Conservation (phyloP, 1,140 invertebrate species). For the Pentalonia nigronervosa region DNA sequence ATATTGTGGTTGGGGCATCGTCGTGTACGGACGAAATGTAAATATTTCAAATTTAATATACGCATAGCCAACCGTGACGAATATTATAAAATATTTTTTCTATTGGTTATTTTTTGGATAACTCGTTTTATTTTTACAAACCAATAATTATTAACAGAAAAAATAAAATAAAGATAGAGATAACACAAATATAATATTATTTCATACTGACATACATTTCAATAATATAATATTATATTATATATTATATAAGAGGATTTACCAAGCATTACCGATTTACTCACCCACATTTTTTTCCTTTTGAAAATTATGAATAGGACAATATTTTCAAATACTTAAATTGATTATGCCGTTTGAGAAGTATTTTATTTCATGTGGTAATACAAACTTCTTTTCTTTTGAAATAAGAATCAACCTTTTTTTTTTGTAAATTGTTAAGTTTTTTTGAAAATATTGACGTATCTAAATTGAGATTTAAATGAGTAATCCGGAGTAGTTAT, state of each 20-base stretch:
- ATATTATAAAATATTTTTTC: slow-evolving; percentile 2
- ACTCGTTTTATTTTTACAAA: not conserved
- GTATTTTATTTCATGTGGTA: no score
- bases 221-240: not conserved
- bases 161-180: not conserved
- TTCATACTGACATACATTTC: not conserved
- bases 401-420: not conserved
- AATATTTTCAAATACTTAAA: not conserved
- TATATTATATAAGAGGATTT: not conserved
- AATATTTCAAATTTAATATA: not conserved
- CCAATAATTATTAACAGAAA: not conserved
- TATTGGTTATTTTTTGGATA: not conserved
- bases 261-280: accelerated
- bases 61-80: not conserved
- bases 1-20: not conserved
- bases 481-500: not conserved
- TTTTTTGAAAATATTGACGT: no score
- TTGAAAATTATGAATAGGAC: not conserved
- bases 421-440: no score
- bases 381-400: not conserved
- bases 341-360: not conserved
- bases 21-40: not conserved
- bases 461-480: not conserved
- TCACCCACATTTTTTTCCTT: not conserved
- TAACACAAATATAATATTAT: not conserved